phyloP scores from a whole-genome alignment of 2,113 vertebrate species.

The Cettia cetti region DNA sequence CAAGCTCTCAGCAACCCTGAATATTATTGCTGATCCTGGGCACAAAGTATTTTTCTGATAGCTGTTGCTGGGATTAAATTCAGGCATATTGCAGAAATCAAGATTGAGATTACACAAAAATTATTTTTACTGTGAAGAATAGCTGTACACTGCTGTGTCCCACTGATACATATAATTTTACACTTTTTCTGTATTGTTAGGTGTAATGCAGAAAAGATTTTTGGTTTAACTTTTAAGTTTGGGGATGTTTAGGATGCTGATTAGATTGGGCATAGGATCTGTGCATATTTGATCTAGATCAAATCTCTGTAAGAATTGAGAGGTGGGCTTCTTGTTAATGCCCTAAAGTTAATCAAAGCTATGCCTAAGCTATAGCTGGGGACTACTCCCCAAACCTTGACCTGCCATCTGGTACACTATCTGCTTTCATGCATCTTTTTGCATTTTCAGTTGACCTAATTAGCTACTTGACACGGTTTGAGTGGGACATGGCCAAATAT shows the following conservation, averaged over 20 bases:
- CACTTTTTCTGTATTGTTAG: neutral
- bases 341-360: neutral
- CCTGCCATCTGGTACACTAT: neutral
- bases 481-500: constrained; percentile 98
- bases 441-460: constrained; percentile 83
- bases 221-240: neutral
- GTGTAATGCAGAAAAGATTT: neutral
- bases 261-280: neutral
- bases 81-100: neutral
- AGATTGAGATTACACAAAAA: neutral
- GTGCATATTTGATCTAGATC: neutral
- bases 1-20: neutral
- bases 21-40: neutral
- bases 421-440: constrained; percentile 29
- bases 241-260: neutral
- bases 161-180: neutral
- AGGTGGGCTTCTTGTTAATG: neutral
- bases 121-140: neutral
- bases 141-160: neutral
- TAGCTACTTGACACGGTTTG: constrained; percentile 87
- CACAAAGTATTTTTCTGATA: neutral
- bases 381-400: neutral
- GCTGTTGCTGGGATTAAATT: neutral
- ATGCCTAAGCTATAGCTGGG: neutral
- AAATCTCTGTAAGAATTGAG: neutral